Evolutionary conservation across 2,113 vertebrate genomes (phyloP).

Genomic region (Anas platyrhynchos): DNA sequence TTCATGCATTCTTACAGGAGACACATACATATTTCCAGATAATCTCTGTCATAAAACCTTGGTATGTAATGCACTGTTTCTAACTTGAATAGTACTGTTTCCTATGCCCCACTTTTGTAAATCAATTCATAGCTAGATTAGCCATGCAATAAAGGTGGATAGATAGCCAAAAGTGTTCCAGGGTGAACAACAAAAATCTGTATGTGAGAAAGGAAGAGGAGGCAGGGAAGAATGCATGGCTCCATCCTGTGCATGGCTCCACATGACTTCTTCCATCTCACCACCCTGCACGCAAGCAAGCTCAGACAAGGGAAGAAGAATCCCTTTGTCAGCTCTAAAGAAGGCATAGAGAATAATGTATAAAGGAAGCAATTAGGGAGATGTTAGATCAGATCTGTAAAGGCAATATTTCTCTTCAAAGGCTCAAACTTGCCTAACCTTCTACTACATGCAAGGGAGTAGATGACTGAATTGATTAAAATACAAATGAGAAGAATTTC

Average conservation of each 20-base stretch:
- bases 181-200: background rate
- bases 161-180: background rate
- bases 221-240: background rate
- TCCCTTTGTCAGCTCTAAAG: background rate
- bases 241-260: background rate
- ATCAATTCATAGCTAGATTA: background rate
- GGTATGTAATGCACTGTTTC: background rate
- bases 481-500: background rate
- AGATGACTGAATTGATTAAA: background rate
- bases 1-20: background rate
- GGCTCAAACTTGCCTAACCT: background rate
- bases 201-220: background rate
- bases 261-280: background rate
- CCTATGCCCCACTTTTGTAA: background rate
- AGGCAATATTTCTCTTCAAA: background rate
- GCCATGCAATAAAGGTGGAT: background rate
- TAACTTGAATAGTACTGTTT: background rate
- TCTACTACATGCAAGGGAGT: background rate
- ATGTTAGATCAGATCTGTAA: background rate
- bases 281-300: rapidly evolving
- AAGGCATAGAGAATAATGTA: background rate
- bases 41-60: background rate
- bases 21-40: background rate
- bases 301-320: background rate
- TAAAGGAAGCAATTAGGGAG: background rate